A percentile compares a stretch with the other conserved stretches of the same genome.
Conservation (phyloP, 30 jellyfish, hydroid and myxozoan genomes). For the Hydractinia echinata region DNA sequence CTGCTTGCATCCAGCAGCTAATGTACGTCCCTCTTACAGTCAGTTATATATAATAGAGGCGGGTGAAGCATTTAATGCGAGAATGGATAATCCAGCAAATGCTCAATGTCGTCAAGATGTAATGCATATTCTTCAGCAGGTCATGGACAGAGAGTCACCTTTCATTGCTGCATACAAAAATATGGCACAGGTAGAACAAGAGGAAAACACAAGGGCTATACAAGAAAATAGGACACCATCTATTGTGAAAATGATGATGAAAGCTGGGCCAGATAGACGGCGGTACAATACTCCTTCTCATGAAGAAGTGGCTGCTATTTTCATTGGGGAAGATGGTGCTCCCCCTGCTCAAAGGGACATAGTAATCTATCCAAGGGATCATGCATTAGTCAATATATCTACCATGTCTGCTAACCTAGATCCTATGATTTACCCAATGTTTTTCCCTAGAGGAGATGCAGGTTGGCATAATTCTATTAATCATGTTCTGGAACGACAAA, state of each 20-base stretch:
- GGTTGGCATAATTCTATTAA: constrained; percentile 36
- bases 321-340: constrained; percentile 64
- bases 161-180: constrained; percentile 5
- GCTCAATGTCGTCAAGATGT: constrained; percentile 2
- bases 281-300: constrained; percentile 48
- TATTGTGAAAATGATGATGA: constrained; percentile 5
- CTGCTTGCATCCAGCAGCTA: not conserved
- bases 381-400: not conserved
- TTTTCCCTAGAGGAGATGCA: constrained; percentile 35
- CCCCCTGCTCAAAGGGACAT: constrained; percentile 47
- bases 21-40: not conserved
- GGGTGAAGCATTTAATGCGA: not conserved
- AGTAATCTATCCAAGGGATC: constrained; percentile 44
- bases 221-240: constrained; percentile 15
- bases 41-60: too few relatives aligned
- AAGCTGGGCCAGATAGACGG: constrained; percentile 23
- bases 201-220: not conserved
- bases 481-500: not conserved
- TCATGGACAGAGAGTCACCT: constrained; percentile 2
- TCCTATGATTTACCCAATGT: constrained; percentile 31
- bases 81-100: constrained; percentile 15
- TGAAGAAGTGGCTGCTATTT: constrained; percentile 50
- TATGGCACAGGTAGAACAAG: constrained; percentile 21
- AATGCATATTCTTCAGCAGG: not conserved
- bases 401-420: constrained; percentile 1